Evolutionary conservation across 2,797 vertebrate species (phyloP).

Genomic region (Siniperca scherzeri): DNA sequence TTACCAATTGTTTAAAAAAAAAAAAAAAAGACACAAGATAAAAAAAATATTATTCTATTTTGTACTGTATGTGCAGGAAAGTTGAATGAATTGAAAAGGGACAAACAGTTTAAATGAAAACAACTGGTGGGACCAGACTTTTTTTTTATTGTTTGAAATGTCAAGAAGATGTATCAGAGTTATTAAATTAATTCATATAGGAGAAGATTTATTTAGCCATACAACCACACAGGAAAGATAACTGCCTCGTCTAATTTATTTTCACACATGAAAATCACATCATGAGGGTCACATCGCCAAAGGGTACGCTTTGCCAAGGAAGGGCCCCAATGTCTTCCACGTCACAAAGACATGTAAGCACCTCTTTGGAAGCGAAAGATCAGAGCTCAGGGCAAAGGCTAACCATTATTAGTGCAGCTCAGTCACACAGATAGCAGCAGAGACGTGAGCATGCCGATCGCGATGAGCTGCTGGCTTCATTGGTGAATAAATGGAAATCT

Average conservation of each 20-base stretch:
- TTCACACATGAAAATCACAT: conserved; percentile 47
- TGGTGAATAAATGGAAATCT: conserved; percentile 68
- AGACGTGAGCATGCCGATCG: conserved; percentile 18
- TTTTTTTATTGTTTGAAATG: not conserved
- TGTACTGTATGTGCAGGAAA: not conserved
- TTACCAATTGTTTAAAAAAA: conserved; percentile 11
- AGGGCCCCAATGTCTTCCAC: conserved; percentile 5
- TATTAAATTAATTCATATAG: conserved; percentile 12
- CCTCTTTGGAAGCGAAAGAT: conserved; percentile 60
- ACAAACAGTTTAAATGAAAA: not conserved
- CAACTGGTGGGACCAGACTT: not conserved
- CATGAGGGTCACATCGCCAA: conserved; percentile 22
- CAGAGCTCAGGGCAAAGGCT: conserved; percentile 60
- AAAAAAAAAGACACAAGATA: not conserved
- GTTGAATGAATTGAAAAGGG: not conserved
- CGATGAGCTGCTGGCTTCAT: conserved; percentile 65
- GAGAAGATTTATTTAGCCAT: not conserved
- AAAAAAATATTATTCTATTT: not conserved
- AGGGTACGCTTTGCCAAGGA: not conserved
- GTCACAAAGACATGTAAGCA: conserved; percentile 38
- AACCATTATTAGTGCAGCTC: conserved; percentile 59
- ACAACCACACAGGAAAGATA: conserved; percentile 2
- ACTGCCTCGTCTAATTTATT: conserved; percentile 32
- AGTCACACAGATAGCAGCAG: conserved; percentile 63
- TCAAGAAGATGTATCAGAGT: not conserved